These are phyloP conservation scores for Zeugodacus cucurbitae DNA, from an alignment of 1,140 invertebrate species.

Conservation along the genomic window DNA sequence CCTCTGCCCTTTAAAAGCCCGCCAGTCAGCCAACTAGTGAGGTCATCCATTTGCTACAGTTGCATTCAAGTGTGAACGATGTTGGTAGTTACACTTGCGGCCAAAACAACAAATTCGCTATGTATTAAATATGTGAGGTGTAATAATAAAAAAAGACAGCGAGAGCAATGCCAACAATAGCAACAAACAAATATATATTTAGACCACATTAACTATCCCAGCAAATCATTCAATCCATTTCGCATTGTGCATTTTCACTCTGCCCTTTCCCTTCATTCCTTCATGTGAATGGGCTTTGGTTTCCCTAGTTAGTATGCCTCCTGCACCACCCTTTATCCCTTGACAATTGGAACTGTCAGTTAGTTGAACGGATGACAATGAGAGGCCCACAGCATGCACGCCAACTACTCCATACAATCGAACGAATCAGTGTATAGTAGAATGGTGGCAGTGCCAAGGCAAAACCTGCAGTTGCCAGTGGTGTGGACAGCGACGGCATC, in stretches of 20 bases:
- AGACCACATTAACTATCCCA: conserved; percentile 1
- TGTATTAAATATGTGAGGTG: background rate
- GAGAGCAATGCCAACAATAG: background rate
- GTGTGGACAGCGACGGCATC: background rate
- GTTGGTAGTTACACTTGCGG: background rate
- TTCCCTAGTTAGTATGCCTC: background rate
- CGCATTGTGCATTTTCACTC: background rate
- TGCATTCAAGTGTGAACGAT: background rate
- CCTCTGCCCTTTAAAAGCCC: background rate
- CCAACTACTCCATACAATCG: background rate
- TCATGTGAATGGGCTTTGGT: background rate
- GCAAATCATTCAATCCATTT: conserved; percentile 32
- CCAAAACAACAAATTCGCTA: background rate
- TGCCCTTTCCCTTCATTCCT: background rate
- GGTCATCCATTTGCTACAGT: background rate
- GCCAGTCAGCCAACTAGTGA: background rate
- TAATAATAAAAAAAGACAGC: conserved; percentile 18
- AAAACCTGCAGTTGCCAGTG: background rate
- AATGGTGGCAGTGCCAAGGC: conserved; percentile 32
- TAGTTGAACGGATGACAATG: background rate
- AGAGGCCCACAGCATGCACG: background rate
- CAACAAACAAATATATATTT: conserved; percentile 11
- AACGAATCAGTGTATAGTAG: background rate
- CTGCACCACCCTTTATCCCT: background rate
- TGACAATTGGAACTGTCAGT: background rate